Conservation (phyloP, 2,113 vertebrate species). For the Amblyornis subalaris region DNA sequence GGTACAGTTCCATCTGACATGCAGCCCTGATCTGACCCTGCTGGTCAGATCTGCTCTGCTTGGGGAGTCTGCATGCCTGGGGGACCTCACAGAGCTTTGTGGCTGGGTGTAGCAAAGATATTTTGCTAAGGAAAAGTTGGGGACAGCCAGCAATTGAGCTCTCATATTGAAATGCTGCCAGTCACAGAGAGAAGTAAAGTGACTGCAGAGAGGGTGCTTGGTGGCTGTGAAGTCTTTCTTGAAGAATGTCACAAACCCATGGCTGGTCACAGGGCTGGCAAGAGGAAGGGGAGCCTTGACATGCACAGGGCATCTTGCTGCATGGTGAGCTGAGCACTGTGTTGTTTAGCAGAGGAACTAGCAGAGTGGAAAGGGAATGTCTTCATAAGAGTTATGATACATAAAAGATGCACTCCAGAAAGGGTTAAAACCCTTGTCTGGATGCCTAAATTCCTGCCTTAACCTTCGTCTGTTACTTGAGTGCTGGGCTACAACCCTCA, state of each 20-base stretch:
- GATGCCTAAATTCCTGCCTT: not conserved
- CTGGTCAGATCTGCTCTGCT: rapidly evolving
- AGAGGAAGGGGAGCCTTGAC: not conserved
- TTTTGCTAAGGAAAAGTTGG: not conserved
- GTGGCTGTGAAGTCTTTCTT: not conserved
- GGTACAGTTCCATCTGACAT: not conserved
- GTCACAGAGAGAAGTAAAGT: not conserved
- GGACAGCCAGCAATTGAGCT: not conserved
- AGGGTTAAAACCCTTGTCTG: not conserved
- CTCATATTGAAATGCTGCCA: not conserved
- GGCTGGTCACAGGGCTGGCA: not conserved
- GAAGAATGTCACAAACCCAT: not conserved
- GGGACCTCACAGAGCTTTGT: not conserved
- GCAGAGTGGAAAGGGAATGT: not conserved
- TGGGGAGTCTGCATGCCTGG: rapidly evolving
- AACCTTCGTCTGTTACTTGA: not conserved
- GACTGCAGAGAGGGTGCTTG: not conserved
- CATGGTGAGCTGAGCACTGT: not conserved
- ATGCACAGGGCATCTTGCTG: not conserved
- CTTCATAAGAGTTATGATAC: not conserved
- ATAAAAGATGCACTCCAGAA: not conserved
- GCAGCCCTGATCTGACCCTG: not conserved
- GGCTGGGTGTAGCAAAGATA: not conserved
- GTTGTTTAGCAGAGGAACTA: not conserved
- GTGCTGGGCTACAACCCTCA: not conserved